phyloP scores from a whole-genome alignment of 2,888 invertebrate species.

The Boloria selene region DNA sequence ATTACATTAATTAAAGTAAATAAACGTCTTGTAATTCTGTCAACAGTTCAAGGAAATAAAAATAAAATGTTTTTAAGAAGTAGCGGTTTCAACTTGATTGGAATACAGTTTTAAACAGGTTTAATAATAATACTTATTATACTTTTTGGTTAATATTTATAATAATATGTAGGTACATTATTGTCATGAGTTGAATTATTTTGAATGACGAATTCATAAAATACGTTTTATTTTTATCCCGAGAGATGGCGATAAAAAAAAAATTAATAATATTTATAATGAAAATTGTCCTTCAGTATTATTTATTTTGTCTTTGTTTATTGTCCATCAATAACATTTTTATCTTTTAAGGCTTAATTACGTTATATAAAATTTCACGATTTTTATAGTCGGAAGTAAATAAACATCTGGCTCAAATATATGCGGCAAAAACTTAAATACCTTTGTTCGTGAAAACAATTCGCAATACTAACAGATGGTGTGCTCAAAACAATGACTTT shows the following conservation, averaged over 20 bases:
- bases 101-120: neutral
- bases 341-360: constrained; percentile 1
- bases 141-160: constrained; percentile 7
- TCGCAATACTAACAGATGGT: constrained; percentile 34
- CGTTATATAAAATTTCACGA: neutral
- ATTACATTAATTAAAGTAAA: neutral
- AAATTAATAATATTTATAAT: neutral
- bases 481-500: constrained; percentile 31
- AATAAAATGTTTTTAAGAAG: constrained; percentile 5
- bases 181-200: neutral
- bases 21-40: constrained; percentile 9
- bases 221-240: constrained; percentile 1
- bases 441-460: constrained; percentile 27
- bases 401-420: constrained; percentile 22
- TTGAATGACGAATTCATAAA: constrained; percentile 3
- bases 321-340: constrained; percentile 1
- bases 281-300: neutral
- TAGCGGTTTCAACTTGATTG: constrained; percentile 1
- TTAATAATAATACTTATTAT: neutral
- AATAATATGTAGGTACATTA: neutral
- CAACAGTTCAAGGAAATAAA: constrained; percentile 9
- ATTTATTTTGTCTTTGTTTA: constrained; percentile 2
- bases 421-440: constrained; percentile 23
- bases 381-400: constrained; percentile 15
- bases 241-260: constrained; percentile 21